Evolutionary conservation across 2,113 vertebrate genomes (phyloP).

Genomic region (Scomber japonicus): DNA sequence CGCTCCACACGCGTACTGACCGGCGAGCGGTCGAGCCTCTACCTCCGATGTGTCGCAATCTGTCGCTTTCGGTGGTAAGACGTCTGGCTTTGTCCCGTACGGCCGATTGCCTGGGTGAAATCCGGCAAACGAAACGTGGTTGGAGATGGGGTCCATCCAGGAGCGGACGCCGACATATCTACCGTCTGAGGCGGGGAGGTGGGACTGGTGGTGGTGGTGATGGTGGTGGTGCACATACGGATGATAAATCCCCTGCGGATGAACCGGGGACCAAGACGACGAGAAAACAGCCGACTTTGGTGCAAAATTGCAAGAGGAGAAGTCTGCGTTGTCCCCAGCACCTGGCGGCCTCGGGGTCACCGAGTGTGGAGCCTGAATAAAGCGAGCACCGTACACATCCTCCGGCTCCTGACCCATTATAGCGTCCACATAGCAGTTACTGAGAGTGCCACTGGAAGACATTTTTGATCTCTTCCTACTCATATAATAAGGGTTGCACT

Average conservation of each 20-base stretch:
- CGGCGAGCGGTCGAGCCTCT: slow-evolving; percentile 85
- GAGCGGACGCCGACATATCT: slow-evolving; percentile 93
- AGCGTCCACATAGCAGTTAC: slow-evolving; percentile 98
- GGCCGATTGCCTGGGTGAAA: slow-evolving; percentile 88
- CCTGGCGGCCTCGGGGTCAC: slow-evolving; percentile 91
- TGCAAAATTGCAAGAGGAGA: slow-evolving; percentile 96
- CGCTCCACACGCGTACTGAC: slow-evolving; percentile 88
- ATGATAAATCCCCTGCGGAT: slow-evolving; percentile 94
- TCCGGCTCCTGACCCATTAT: slow-evolving; percentile 96
- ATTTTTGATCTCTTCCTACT: slow-evolving; percentile 94
- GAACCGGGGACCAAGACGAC: slow-evolving; percentile 93
- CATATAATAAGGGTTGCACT: slow-evolving; percentile 94
- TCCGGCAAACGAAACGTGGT: slow-evolving; percentile 86
- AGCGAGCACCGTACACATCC: slow-evolving; percentile 93
- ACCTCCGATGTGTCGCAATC: slow-evolving; percentile 88
- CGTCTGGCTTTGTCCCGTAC: slow-evolving; percentile 92
- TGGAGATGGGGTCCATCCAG: slow-evolving; percentile 94
- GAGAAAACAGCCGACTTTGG: slow-evolving; percentile 95
- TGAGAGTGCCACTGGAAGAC: slow-evolving; percentile 96
- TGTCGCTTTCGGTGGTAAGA: slow-evolving; percentile 86
- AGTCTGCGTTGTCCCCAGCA: slow-evolving; percentile 90
- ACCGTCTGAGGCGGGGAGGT: slow-evolving; percentile 90
- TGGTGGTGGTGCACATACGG: slow-evolving; percentile 88
- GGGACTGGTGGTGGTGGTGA: slow-evolving; percentile 85
- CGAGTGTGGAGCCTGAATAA: slow-evolving; percentile 90